These are phyloP conservation scores for Hyles vespertilio DNA, from an alignment of 1,140 invertebrate genomes.

Conservation along the genomic window DNA sequence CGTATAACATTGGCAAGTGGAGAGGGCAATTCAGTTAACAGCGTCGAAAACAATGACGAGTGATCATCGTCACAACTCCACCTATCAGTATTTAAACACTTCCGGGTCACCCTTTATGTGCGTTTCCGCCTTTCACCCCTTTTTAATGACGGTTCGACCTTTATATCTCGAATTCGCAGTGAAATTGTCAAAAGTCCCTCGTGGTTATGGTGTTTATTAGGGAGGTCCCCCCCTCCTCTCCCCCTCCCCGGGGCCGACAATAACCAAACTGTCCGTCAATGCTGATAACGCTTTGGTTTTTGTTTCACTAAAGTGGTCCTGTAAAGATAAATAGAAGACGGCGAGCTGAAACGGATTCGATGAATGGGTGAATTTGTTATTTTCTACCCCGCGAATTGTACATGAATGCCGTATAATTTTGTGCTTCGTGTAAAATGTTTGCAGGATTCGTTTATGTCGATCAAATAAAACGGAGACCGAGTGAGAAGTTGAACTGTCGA, in stretches of 20 bases:
- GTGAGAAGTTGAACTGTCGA: no score
- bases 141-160: constrained; percentile 32
- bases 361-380: background rate
- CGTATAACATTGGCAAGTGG: no score
- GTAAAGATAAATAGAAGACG: constrained; percentile 13
- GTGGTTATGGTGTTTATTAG: constrained; percentile 3
- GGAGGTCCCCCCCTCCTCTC: no score
- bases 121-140: constrained; percentile 27
- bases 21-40: no score
- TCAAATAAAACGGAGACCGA: no score
- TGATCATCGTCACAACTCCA: constrained; percentile 6
- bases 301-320: constrained; percentile 13
- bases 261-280: constrained; percentile 16
- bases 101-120: constrained; percentile 24
- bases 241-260: constrained; percentile 2
- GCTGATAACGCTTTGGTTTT: constrained; percentile 18
- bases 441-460: no score
- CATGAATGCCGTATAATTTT: no score
- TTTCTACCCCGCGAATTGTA: background rate
- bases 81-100: constrained; percentile 17
- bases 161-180: constrained; percentile 23
- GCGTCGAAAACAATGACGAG: background rate
- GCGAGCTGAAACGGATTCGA: background rate
- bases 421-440: no score
- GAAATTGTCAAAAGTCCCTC: constrained; percentile 24